These are phyloP conservation scores for Archegozetes longisetosus DNA, from an alignment of 1,140 invertebrate species.

Conservation along the genomic window DNA sequence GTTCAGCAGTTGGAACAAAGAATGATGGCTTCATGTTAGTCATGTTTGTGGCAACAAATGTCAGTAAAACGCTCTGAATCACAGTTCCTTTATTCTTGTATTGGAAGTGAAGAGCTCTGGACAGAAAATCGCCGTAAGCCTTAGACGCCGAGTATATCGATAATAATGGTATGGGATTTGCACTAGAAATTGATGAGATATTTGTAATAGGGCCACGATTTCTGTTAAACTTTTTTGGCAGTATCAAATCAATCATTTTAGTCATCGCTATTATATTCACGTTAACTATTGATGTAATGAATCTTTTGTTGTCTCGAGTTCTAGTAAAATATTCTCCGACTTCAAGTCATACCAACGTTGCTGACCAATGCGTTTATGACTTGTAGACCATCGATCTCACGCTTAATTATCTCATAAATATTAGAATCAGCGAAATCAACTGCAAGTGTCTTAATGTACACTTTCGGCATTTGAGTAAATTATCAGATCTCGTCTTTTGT, in stretches of 20 bases:
- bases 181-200: slow-evolving; percentile 59
- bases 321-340: slow-evolving; percentile 7
- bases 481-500: slow-evolving; percentile 55
- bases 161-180: slow-evolving; percentile 61
- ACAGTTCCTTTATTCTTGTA: too few species aligned
- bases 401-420: too few species aligned
- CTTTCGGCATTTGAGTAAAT: slow-evolving; percentile 39
- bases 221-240: slow-evolving; percentile 73
- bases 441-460: too few species aligned
- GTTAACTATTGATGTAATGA: slow-evolving; percentile 14
- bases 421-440: too few species aligned
- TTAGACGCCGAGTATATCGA: slow-evolving; percentile 77
- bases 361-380: slow-evolving; percentile 10
- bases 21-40: slow-evolving; percentile 62
- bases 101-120: slow-evolving; percentile 47
- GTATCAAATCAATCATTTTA: slow-evolving; percentile 57
- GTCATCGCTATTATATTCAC: slow-evolving; percentile 14
- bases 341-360: slow-evolving; percentile 13
- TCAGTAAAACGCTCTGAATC: slow-evolving; percentile 57
- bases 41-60: slow-evolving; percentile 84
- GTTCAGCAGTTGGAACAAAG: slow-evolving; percentile 56
- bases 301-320: background rate
- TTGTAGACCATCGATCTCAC: too few species aligned
- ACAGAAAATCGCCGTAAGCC: slow-evolving; percentile 70
- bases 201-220: slow-evolving; percentile 77